Evolutionary conservation across 2,113 vertebrate genomes (phyloP), one percentile per base, ranked within the genome.

Genomic region (Lates calcarifer): DNA sequence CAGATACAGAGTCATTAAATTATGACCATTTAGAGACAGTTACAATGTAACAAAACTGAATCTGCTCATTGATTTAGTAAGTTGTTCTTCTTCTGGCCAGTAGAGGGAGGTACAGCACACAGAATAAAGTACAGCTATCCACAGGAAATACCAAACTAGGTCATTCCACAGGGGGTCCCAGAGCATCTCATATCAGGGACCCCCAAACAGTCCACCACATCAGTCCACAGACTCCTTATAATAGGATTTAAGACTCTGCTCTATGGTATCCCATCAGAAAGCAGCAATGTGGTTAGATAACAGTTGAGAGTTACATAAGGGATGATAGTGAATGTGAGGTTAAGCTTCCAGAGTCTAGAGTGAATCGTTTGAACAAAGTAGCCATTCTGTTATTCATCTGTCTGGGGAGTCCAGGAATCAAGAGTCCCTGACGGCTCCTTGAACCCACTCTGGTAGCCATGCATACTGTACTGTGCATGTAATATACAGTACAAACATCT

Each of bases 61-160:
- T 65, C 47, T 22, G 39, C 26, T n/a, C 33, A 28, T 0, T 11
- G 22, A 12, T 29, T 56, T 17, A 24, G 69, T 28, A 29, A 57
- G 49, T 9, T 20, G 14, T 31, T 31, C 11, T 26, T 49, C 8
- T 4, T 56, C 13, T 61, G 35, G 35, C 90, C 93, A 94, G 72
- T 29, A 94, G 94, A 89, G 82, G 92, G 93, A 76, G 79, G 20
- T 47, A 81, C 8, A 92, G 31, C 10, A 51, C 78, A 77, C 6
- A 37, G 15, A 74, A 47, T 76, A 13, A 43, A 77, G 67, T 51
- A 28, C 20, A 56, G 17, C 29, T 22, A 7, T 0, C 28, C 24
- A 41, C 13, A 14, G 62, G 35, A 75, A 35, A 33, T 63, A 26
- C 39, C 62, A 75, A 90, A 87, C 35, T 77, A 73, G 83, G 92